Evolutionary conservation across 2,888 invertebrate species (phyloP), one percentile per base, ranked within the genome.

Genomic region (Zootermopsis nevadensis): DNA sequence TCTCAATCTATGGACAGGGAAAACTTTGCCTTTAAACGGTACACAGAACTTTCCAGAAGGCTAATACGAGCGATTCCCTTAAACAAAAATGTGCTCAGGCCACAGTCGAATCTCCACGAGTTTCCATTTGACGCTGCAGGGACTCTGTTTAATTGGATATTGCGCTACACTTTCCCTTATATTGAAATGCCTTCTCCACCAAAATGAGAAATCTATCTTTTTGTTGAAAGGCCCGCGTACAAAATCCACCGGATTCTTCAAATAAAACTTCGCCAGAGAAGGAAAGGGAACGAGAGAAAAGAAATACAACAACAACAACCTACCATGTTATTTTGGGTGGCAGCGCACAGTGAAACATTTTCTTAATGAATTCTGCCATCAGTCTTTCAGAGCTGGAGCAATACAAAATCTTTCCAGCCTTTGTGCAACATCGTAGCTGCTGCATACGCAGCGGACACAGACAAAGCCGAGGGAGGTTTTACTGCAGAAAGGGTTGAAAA

Each of bases 341-440:
- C 60, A 60, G 60, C 60, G 4, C n/a, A 60, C 27, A 60, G 60
- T 6, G 60, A 60, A 55, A 60, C 60, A 60, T 60, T 60, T 60
- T 60, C 60, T 60, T 60, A 60, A 60, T 60, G 60, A 60, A 60
- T 60, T 60, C 60, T 60, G 15, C 60, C 60, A 60, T 60, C 60
- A 60, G 60, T 60, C 60, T 60, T 60, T 60, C 60, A 60, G n/a
- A 2, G 27, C 60, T 27, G 27, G 27, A 10, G 53, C 53, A 53
- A 53, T 53, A 53, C 15, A 53, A 19, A 24, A 22, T 53, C 53
- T 53, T 19, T n/a, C 60, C n/a, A n/a, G 27, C n/a, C 27, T 60
- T 60, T 60, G 60, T 60, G 60, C 27, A 27, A 27, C 15, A 60
- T 27, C n/a, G 60, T n/a, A 27, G 10, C 8, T 60, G n/a, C 60